Conservation (phyloP, 2,113 vertebrate species). For the Brachypodius melanocephalos region DNA sequence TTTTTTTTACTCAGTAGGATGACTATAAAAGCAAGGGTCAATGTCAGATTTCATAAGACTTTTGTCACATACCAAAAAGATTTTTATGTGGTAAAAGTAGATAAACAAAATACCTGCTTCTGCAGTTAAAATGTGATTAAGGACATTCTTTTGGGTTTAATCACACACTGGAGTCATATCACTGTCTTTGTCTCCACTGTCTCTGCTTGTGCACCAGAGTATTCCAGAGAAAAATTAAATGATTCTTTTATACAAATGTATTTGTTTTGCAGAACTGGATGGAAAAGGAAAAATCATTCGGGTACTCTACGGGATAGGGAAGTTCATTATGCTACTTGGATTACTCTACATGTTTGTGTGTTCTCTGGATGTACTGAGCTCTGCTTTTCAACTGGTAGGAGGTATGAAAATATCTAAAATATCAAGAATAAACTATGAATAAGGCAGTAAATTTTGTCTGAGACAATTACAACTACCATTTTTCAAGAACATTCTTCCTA, state of each 20-base stretch:
- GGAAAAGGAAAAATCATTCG: constrained; percentile 81
- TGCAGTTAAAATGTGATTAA: constrained; percentile 30
- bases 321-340: constrained; percentile 78
- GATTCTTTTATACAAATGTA: background rate
- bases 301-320: constrained; percentile 74
- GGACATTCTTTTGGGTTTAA: constrained; percentile 31
- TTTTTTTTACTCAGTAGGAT: background rate
- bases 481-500: background rate
- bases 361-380: constrained; percentile 92
- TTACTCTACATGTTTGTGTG: constrained; percentile 95
- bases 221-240: background rate
- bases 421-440: background rate
- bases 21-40: background rate
- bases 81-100: background rate
- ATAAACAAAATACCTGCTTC: background rate
- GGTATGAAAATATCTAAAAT: constrained; percentile 72
- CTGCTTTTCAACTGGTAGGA: constrained; percentile 94
- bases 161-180: background rate
- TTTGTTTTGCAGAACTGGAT: constrained; percentile 82
- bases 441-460: background rate
- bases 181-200: background rate
- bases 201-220: background rate
- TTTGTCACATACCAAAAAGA: background rate
- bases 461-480: background rate
- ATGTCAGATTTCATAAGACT: background rate